Base-by-base conservation (phyloP, 2,113 vertebrate species). In the Callipepla squamata region DNA sequence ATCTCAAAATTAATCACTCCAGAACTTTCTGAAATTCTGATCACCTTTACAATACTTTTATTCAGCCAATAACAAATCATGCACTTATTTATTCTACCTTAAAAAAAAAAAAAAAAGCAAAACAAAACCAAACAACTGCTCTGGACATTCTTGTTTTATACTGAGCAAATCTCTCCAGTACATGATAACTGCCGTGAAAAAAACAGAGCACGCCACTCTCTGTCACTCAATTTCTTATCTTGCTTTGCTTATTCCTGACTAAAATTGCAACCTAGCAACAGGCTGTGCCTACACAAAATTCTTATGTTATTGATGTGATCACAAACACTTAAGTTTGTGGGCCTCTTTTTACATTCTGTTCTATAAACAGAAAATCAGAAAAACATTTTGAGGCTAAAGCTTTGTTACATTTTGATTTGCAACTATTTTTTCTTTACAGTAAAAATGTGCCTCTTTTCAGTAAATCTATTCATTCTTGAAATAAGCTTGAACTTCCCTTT, bases 201-300 rank as follows among this genome's bases (percentile, higher is more conserved):
- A 85, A 70, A 59, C 63, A 92, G 51, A 87, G 45, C 73, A 89
- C 69, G 81, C 80, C 85, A 88, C 90, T 90, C 70, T 20, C 79
- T 87, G 63, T 85, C 92, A 91, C 85, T 92, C 87, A 89, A 62
- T 38, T 81, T 77, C 78, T 88, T 32, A 90, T 77, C 80, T 87
- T 74, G 51, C 85, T 92, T 89, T 89, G 89, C 89, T 94, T 94
- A 86, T 93, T 88, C 80, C 83, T 70, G 57, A 92, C 74, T 95
- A 68, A 59, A 91, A 84, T 19, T 80, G 90, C 87, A 89, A 53
- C 85, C 90, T 92, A 94, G 91, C 93, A 96, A 95, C 95, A 76
- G 34, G 79, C 77, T 58, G 32, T 62, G 77, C 84, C 90, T 88
- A 87, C 88, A 82, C 58, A 58, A 57, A 92, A 82, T 80, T 88